These are phyloP conservation scores for Aphaenogaster ashmeadi DNA, from an alignment of 1,140 invertebrate species.

Conservation along the genomic window DNA sequence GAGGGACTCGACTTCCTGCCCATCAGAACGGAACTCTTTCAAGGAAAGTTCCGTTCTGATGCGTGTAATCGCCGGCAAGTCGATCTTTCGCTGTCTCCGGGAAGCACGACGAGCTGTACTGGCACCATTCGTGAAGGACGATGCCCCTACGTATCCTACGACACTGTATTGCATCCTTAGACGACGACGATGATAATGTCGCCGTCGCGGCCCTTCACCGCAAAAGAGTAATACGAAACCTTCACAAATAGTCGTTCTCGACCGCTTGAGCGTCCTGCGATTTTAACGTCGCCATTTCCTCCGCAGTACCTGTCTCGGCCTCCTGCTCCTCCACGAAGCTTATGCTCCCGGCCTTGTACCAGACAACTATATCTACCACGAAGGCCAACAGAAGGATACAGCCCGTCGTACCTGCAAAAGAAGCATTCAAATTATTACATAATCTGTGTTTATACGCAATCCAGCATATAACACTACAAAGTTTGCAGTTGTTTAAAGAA, in stretches of 20 bases:
- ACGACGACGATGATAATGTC: constrained; percentile 47
- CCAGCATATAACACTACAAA: not conserved
- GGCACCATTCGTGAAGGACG: constrained; percentile 45
- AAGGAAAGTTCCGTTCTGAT: constrained; percentile 11
- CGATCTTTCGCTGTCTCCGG: not conserved
- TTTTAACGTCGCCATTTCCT: constrained; percentile 86
- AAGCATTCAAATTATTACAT: constrained; percentile 19
- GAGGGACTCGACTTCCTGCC: constrained; percentile 47
- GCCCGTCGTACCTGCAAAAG: constrained; percentile 91
- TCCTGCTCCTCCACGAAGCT: constrained; percentile 90
- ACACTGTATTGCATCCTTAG: constrained; percentile 60
- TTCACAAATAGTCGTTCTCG: constrained; percentile 84
- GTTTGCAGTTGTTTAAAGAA: not conserved
- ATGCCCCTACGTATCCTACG: constrained; percentile 47
- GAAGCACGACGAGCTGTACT: constrained; percentile 18
- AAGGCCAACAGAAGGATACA: constrained; percentile 94
- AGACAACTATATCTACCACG: constrained; percentile 93
- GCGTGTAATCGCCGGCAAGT: constrained; percentile 20
- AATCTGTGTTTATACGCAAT: constrained; percentile 2
- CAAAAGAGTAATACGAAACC: constrained; percentile 59
- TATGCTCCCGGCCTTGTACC: constrained; percentile 93
- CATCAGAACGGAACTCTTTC: constrained; percentile 18
- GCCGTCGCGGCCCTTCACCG: constrained; percentile 55
- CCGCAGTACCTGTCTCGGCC: constrained; percentile 79
- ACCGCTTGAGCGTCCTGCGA: constrained; percentile 82